Percentiles rank a stretch among this genome's conserved stretches.
Evolutionary conservation across 2,888 invertebrate species (phyloP).

Genomic region (Copidosoma aretas): DNA sequence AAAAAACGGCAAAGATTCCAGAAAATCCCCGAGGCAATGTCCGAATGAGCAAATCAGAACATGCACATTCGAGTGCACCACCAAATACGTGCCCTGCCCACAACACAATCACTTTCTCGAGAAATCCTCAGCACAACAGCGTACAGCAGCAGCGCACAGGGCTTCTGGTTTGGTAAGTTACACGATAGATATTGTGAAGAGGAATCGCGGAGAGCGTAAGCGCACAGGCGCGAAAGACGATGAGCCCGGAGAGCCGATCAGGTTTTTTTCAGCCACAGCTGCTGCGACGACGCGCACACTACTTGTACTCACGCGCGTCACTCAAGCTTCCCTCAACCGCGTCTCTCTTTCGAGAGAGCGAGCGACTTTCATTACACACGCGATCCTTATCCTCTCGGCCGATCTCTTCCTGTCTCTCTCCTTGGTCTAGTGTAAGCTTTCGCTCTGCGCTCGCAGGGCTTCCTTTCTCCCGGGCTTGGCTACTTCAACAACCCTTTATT

Average conservation of each 20-base stretch:
- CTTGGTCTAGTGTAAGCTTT: constrained; percentile 4
- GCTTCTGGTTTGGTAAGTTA: constrained; percentile 56
- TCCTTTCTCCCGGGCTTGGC: constrained; percentile 1
- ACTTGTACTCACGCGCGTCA: constrained; percentile 51
- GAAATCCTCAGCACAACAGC: too few species aligned
- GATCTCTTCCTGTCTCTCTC: constrained; percentile 3
- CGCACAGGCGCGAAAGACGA: constrained; percentile 42
- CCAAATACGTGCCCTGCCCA: too few species aligned
- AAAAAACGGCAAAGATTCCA: too few species aligned
- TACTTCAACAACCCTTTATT: not conserved
- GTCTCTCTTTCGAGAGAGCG: constrained; percentile 27
- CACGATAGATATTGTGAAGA: constrained; percentile 58
- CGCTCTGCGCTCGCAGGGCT: not conserved
- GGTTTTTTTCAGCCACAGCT: constrained; percentile 60
- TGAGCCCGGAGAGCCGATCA: constrained; percentile 56
- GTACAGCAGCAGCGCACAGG: constrained; percentile 10
- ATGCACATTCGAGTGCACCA: too few species aligned
- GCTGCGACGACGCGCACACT: constrained; percentile 50
- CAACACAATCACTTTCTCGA: too few species aligned
- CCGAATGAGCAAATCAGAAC: too few species aligned
- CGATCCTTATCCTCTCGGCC: constrained; percentile 9
- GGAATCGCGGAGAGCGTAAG: constrained; percentile 50
- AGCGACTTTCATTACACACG: constrained; percentile 59
- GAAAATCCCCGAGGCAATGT: too few species aligned
- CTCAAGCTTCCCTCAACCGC: constrained; percentile 46